Evolutionary conservation across 2,113 vertebrate genomes (phyloP).

Genomic region (Podarcis cretensis): DNA sequence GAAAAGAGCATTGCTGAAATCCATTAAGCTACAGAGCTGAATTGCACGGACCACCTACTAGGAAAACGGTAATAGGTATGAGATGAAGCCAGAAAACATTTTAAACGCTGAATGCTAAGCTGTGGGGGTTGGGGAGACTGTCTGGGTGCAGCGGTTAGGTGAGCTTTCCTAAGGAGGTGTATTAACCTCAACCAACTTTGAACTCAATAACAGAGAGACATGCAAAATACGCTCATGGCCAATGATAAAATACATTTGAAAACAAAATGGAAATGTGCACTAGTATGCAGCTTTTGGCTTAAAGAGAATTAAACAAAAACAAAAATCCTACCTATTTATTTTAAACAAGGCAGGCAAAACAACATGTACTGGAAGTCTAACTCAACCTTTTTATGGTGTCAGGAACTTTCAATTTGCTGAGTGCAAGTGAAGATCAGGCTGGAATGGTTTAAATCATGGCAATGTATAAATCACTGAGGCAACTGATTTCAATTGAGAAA

Average conservation of each 20-base stretch:
- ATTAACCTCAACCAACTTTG: background rate
- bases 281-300: background rate
- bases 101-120: background rate
- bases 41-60: background rate
- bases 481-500: background rate
- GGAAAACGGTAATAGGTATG: background rate
- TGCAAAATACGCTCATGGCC: background rate
- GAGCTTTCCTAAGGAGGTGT: background rate
- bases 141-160: background rate
- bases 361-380: conserved; percentile 34
- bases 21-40: background rate
- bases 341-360: background rate
- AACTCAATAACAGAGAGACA: conserved; percentile 30
- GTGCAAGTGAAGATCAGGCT: background rate
- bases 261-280: conserved; percentile 34
- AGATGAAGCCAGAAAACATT: background rate
- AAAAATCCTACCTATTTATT: background rate
- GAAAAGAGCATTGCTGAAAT: background rate
- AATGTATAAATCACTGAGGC: background rate
- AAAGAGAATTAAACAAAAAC: background rate
- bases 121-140: background rate
- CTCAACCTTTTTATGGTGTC: background rate
- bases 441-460: background rate
- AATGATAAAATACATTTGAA: background rate
- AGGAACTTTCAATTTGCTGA: conserved; percentile 31